phyloP scores from a whole-genome alignment of 2,113 vertebrate genomes.

The Nycticebus coucang region DNA sequence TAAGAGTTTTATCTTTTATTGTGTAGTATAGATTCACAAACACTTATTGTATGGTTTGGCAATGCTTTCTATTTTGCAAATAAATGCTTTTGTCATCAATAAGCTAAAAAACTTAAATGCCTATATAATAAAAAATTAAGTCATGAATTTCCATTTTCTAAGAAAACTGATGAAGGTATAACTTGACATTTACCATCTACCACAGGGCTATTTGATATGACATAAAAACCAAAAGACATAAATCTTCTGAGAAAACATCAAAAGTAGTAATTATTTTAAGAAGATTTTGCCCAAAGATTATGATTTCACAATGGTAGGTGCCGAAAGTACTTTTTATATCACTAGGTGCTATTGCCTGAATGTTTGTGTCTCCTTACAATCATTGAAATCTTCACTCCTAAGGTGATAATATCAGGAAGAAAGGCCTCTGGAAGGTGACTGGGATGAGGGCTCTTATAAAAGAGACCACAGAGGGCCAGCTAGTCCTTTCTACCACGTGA shows the following conservation, averaged over 20 bases:
- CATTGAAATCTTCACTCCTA: background rate
- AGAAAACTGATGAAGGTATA: background rate
- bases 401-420: background rate
- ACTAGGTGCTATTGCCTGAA: background rate
- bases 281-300: background rate
- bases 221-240: background rate
- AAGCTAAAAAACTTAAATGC: background rate
- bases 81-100: background rate
- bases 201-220: background rate
- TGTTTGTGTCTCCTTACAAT: background rate
- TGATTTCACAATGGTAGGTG: background rate
- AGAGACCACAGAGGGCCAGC: background rate
- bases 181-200: background rate
- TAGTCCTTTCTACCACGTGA: background rate
- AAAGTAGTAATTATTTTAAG: background rate
- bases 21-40: background rate
- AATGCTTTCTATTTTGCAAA: background rate
- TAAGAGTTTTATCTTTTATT: background rate
- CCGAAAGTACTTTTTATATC: background rate
- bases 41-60: background rate
- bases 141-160: background rate
- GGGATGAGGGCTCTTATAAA: background rate
- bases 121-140: background rate
- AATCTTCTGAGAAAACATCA: background rate
- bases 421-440: background rate